Percentiles rank a stretch among this genome's conserved stretches.
These are phyloP conservation scores for Channa maculata DNA, from an alignment of 2,113 vertebrate species.

Conservation along the genomic window DNA sequence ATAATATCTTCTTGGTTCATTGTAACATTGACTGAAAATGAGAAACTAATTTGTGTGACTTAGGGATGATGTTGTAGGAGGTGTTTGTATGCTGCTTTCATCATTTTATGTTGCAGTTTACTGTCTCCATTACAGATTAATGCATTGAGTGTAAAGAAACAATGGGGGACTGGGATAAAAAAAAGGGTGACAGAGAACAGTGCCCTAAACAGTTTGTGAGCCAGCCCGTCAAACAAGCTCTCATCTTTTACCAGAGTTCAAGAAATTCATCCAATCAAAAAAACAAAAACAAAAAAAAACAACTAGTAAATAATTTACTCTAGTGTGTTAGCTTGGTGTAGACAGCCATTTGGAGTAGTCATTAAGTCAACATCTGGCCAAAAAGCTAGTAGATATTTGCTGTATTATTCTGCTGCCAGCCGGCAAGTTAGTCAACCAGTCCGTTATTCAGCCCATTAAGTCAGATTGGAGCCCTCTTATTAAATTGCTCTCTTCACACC, in stretches of 20 bases:
- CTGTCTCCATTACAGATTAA: conserved; percentile 1
- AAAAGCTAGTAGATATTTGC: neutral
- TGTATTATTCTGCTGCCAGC: conserved; percentile 26
- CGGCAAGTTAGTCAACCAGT: conserved; percentile 67
- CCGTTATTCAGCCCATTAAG: conserved; percentile 68
- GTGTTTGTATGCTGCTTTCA: conserved; percentile 4
- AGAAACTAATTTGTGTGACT: conserved; percentile 26
- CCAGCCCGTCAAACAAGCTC: neutral
- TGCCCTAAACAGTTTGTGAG: conserved; percentile 12
- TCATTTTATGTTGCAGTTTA: neutral
- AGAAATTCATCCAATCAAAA: no score
- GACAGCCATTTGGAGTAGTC: neutral
- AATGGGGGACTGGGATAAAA: neutral
- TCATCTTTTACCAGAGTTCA: neutral
- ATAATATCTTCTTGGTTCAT: conserved; percentile 9
- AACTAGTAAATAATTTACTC: no score
- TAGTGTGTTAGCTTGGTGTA: no score
- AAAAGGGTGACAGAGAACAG: neutral
- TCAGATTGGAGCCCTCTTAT: conserved; percentile 52
- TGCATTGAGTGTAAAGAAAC: neutral
- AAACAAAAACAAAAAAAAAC: no score
- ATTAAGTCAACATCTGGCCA: conserved; percentile 8
- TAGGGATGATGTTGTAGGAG: neutral
- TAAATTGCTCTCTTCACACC: conserved; percentile 67
- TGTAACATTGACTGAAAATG: conserved; percentile 10